phyloP scores from a whole-genome alignment of 2,797 vertebrate genomes.

The Tapera naevia region DNA sequence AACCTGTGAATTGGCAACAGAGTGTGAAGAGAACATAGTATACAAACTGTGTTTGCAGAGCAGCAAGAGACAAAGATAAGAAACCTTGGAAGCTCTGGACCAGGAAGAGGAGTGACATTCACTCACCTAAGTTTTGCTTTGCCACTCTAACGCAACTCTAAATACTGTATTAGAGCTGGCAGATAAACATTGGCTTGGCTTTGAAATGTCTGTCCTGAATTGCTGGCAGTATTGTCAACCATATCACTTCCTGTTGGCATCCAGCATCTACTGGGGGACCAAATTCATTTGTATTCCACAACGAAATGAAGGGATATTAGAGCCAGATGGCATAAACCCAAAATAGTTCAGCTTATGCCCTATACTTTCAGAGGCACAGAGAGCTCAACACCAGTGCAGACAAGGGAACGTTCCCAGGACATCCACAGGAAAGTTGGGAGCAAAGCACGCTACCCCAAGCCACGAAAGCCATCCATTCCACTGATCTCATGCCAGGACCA shows the following conservation, averaged over 20 bases:
- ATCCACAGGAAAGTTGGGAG: background rate
- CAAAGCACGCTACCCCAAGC: background rate
- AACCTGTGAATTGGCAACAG: background rate
- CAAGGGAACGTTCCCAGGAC: background rate
- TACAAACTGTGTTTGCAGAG: background rate
- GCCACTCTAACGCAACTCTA: background rate
- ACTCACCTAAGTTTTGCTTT: conserved; percentile 1
- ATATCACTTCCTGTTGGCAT: fast-evolving
- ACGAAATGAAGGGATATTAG: background rate
- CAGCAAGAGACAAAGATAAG: background rate
- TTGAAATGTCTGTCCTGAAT: background rate
- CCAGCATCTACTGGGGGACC: background rate
- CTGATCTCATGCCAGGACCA: too few relatives aligned
- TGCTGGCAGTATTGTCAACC: background rate
- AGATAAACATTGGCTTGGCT: background rate
- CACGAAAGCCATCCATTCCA: too few relatives aligned
- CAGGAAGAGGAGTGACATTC: background rate
- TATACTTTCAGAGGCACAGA: background rate
- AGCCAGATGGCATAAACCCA: background rate
- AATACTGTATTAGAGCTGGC: background rate
- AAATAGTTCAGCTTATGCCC: background rate
- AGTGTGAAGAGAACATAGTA: background rate
- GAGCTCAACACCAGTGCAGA: background rate
- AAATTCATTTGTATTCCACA: background rate
- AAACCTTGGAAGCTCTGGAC: background rate